Evolutionary conservation across 1,140 invertebrate genomes (phyloP), one percentile per base, ranked within the genome.

Genomic region (Sesamia nonagrioides): DNA sequence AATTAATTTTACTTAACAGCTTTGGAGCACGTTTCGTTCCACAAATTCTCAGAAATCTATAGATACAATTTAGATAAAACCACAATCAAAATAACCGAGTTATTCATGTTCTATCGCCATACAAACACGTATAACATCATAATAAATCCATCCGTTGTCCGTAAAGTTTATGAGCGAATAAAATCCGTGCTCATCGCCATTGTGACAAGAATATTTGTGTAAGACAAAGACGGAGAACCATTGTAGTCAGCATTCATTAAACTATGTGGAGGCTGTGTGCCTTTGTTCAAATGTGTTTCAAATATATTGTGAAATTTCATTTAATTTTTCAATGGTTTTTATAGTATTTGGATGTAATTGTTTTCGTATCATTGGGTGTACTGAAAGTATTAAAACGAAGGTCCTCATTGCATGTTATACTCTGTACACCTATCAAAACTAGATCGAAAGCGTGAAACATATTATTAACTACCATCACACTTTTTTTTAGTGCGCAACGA

Each of bases 61-160:
- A 9, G 27, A 15, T 33, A 27, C 21, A 50, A 13, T 50, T 11
- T n/a, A n/a, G 56, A 60, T 60, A 33, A 60, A 60, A 13, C 37
- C 9, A 11, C 11, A 0, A 18, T 7, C 15, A 42, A 27, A 27
- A 27, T 27, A 27, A 21, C 3, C 7, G 11, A 42, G 52, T 40
- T 37, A 63, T 40, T 48, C 56, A n/a, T 17, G 13, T 13, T 3
- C 60, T n/a, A 63, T 63, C 60, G 18, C 33, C 35, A 63, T 72
- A 56, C 37, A 27, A 60, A 74, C 54, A 74, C 72, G 52, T 74
- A 56, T 74, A 56, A 61, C 56, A 60, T 74, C 72, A 74, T 74
- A 42, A 69, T 69, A 69, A 69, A 69, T n/a, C 66, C 45, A 69
- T 69, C 66, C 40, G 27, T 42, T 42, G 33, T 69, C 63, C 66